A percentile compares a stretch with the other conserved stretches of the same genome.
Conservation (phyloP, 2,888 invertebrate genomes). For the Yponomeuta plumbellus region DNA sequence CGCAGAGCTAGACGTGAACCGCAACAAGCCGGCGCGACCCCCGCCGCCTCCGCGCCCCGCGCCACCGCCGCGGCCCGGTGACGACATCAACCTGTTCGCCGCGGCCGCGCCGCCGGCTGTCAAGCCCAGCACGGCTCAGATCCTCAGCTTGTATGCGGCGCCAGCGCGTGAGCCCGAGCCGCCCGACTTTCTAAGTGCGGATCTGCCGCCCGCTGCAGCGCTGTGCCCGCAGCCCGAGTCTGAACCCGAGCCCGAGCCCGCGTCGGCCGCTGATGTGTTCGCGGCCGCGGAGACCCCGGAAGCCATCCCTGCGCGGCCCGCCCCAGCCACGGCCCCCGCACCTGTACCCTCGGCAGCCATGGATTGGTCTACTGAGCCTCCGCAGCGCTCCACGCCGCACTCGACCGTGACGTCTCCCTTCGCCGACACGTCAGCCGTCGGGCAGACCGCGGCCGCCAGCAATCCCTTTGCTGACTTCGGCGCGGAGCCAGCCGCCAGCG, state of each 20-base stretch:
- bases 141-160: slow-evolving; percentile 74
- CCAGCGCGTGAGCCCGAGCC: slow-evolving; percentile 63
- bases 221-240: neutral
- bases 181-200: slow-evolving; percentile 77
- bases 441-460: slow-evolving; percentile 37
- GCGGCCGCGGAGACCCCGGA: neutral
- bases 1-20: slow-evolving; percentile 57
- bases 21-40: slow-evolving; percentile 50
- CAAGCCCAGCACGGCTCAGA: slow-evolving; percentile 77
- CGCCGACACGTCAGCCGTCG: slow-evolving; percentile 37
- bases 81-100: slow-evolving; percentile 76
- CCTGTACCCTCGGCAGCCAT: slow-evolving; percentile 32
- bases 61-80: slow-evolving; percentile 39
- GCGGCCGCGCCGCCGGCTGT: slow-evolving; percentile 68
- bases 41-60: slow-evolving; percentile 46
- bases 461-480: slow-evolving; percentile 52
- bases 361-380: slow-evolving; percentile 54
- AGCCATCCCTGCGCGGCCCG: neutral
- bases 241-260: neutral
- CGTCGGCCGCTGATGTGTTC: neutral
- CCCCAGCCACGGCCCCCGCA: slow-evolving; percentile 27
- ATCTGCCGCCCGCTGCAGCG: slow-evolving; percentile 31
- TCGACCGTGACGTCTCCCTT: slow-evolving; percentile 48
- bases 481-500: slow-evolving; percentile 23
- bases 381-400: slow-evolving; percentile 23